Base-by-base conservation (phyloP, 92 coral and sea anemone species). In the Parazoanthus swiftii region DNA sequence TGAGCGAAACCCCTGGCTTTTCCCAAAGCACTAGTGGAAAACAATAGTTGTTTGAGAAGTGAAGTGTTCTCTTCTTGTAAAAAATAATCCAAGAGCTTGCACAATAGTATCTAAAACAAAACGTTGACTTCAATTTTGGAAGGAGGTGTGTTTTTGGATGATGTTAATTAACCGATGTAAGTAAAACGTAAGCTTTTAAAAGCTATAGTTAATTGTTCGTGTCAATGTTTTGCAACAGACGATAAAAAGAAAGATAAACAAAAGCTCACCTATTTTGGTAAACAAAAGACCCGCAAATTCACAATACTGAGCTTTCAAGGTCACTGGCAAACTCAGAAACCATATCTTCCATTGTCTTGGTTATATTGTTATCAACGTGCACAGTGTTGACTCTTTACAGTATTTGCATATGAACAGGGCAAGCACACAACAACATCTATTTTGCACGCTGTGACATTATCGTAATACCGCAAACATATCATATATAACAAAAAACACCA, bases 211-310 rank as follows among this genome's bases (percentile, higher is more conserved):
- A 92, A 92, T 92, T 89, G 88, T 86, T 89, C 90, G 46, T 86
- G 92, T 86, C 90, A 74, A 86, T 92, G 94, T 92, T 92, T 82
- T 89, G 83, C 90, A 86, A 92, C 94, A 92, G 68, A 92, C 74
- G 85, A 85, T 86, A 79, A 89, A 66, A 13, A 37, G n/a, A 65
- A 44, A 20, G 46, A 74, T 90, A 86, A 89, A 92, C 92, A 89
- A 86, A 85, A 81, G 76, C 36, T 21, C n/a, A 56, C 77, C 85
- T 33, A 63, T 76, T 85, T 79, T 76, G 85, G 74, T 15, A 44
- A 85, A 86, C 90, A 89, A 92, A 89, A 33, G 88, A 37, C 5
- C 51, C 25, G 59, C 33, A 74, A 39, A 68, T 76, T 73, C 68
- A 66, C 46, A 91, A 76, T 81, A 91, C 71, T 85, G 90, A 79